phyloP scores from a whole-genome alignment of 2,113 vertebrate species.

The Eudyptes chrysolophus region DNA sequence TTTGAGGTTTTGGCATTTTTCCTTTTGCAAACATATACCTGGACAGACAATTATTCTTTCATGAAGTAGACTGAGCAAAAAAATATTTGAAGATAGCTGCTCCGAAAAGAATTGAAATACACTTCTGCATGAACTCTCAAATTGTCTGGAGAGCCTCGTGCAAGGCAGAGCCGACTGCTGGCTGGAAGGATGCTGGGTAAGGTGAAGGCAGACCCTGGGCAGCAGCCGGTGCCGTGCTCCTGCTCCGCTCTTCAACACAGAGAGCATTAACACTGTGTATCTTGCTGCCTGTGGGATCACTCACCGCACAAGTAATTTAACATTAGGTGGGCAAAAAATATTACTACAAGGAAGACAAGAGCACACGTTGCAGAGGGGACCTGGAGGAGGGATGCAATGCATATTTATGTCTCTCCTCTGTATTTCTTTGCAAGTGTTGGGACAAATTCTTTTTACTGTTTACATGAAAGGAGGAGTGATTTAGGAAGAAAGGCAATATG shows the following conservation, averaged over 20 bases:
- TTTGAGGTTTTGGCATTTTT: not conserved
- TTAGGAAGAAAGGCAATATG: not conserved
- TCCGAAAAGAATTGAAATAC: not conserved
- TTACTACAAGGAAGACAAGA: not conserved
- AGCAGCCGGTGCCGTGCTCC: not conserved
- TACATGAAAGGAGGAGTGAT: not conserved
- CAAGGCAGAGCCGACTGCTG: not conserved
- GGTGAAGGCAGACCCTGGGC: not conserved
- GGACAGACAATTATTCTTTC: not conserved
- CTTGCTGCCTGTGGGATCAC: not conserved
- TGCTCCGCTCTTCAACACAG: not conserved
- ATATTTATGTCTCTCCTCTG: not conserved
- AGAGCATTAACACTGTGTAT: accelerated
- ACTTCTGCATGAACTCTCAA: not conserved
- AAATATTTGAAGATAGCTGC: not conserved
- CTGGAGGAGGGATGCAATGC: not conserved
- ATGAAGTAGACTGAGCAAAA: not conserved
- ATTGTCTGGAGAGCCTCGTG: not conserved
- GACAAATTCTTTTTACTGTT: not conserved
- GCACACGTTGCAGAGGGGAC: not conserved
- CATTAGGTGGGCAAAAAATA: not conserved
- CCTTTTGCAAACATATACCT: not conserved
- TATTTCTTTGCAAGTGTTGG: not conserved
- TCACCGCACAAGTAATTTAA: not conserved
- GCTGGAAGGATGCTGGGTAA: not conserved